phyloP scores from a whole-genome alignment of 2,888 invertebrate species.

The Tachystola acroxantha region DNA sequence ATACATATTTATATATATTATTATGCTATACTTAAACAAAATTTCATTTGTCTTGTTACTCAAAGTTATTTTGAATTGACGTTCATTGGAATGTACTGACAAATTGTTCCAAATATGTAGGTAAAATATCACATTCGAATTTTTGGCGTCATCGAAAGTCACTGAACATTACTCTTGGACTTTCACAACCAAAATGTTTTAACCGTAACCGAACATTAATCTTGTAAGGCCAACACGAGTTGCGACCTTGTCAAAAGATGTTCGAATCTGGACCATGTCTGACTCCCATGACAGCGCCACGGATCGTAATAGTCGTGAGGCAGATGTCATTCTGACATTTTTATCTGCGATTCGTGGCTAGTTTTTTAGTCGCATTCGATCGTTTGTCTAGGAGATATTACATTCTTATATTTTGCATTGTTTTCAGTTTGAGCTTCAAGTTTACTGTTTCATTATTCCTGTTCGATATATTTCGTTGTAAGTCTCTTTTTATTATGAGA shows the following conservation, averaged over 20 bases:
- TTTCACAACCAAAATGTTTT: conserved; percentile 1
- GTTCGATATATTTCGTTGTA: too few relatives aligned
- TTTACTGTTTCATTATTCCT: too few relatives aligned
- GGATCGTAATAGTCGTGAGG: conserved; percentile 59
- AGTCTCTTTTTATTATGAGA: too few relatives aligned
- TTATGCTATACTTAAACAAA: too few relatives aligned
- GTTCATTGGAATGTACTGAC: neutral
- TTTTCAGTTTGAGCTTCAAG: too few relatives aligned
- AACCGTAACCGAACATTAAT: conserved; percentile 25
- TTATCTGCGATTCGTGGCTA: conserved; percentile 25
- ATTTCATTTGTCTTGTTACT: too few relatives aligned
- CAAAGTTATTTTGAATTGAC: too few relatives aligned
- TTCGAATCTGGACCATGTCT: conserved; percentile 32
- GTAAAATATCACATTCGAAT: too few relatives aligned
- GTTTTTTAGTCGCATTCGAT: conserved; percentile 1
- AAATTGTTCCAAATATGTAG: too few relatives aligned
- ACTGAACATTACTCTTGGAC: neutral
- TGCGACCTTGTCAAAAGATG: conserved; percentile 46
- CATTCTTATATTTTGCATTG: too few relatives aligned
- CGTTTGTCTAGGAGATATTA: too few relatives aligned
- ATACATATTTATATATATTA: neutral
- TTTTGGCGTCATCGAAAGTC: neutral
- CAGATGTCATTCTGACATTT: conserved; percentile 54
- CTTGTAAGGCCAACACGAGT: conserved; percentile 27
- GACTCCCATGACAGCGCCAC: conserved; percentile 34